These are phyloP conservation scores for Propithecus perrieri DNA, from an alignment of 2,797 vertebrate genomes.

Conservation along the genomic window DNA sequence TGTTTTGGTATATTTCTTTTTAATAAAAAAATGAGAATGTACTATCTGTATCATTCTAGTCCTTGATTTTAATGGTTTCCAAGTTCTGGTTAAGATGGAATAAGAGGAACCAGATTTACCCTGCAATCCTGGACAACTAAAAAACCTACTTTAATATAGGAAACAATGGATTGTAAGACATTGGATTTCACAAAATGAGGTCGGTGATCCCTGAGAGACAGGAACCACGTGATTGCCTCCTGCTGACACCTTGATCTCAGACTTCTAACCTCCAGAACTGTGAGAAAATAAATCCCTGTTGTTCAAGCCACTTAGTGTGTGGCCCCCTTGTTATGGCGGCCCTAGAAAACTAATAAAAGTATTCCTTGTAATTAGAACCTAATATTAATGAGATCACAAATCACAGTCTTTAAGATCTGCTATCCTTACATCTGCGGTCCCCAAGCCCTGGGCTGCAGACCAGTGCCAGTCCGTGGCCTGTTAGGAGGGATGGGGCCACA, in stretches of 20 bases:
- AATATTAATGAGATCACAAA: not conserved
- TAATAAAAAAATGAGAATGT: not conserved
- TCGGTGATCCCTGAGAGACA: no score
- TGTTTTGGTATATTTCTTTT: not conserved
- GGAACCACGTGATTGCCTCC: no score
- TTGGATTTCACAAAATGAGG: no score
- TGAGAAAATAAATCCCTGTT: not conserved
- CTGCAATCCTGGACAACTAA: no score
- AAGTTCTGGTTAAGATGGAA: no score
- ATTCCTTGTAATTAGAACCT: not conserved
- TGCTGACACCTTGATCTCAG: not conserved
- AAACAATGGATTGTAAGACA: no score
- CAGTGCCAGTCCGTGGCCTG: no score
- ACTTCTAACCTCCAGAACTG: not conserved
- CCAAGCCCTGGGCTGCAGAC: no score
- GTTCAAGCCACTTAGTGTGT: not conserved
- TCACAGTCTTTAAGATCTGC: not conserved
- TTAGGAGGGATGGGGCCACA: no score
- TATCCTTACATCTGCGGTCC: not conserved
- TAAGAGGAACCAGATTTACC: no score
- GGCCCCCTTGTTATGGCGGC: not conserved
- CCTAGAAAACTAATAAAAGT: not conserved
- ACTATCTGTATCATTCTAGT: not conserved
- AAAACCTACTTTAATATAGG: no score
- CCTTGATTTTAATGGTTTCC: not conserved